These are phyloP conservation scores for Loxodonta africana DNA, from an alignment of 2,113 vertebrate genomes.

Conservation along the genomic window DNA sequence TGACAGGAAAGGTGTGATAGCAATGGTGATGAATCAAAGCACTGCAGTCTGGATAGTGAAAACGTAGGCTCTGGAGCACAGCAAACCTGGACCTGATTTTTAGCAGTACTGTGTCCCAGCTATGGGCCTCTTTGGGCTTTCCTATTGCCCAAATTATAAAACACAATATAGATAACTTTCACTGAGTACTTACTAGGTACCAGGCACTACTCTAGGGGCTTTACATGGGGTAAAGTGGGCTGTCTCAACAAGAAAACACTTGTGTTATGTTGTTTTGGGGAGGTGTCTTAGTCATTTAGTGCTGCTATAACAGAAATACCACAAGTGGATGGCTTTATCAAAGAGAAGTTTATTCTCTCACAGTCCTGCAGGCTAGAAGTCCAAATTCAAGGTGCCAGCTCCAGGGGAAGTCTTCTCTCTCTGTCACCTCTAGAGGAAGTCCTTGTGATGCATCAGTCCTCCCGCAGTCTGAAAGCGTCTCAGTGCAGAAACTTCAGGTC, in stretches of 20 bases:
- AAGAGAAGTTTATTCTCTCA: no score
- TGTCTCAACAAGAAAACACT: not conserved
- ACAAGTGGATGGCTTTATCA: no score
- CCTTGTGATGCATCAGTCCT: no score
- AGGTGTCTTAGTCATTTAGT: no score
- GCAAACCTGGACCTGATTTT: not conserved
- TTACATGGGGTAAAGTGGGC: not conserved
- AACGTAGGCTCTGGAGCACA: not conserved
- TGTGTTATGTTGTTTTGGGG: not conserved
- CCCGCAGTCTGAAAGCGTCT: no score
- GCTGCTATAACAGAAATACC: no score
- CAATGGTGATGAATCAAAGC: not conserved
- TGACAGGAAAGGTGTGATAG: not conserved
- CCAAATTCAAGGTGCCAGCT: no score
- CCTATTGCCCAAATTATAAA: not conserved
- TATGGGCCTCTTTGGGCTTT: not conserved
- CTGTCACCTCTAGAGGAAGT: no score
- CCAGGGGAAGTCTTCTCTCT: no score
- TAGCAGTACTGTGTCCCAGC: not conserved
- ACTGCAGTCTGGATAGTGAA: not conserved
- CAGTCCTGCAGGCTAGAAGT: no score
- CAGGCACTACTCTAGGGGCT: not conserved
- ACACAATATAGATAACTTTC: not conserved
- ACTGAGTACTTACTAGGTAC: not conserved
- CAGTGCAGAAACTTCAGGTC: no score